phyloP scores from a whole-genome alignment of 2,888 invertebrate species.

The Andrena minutula region DNA sequence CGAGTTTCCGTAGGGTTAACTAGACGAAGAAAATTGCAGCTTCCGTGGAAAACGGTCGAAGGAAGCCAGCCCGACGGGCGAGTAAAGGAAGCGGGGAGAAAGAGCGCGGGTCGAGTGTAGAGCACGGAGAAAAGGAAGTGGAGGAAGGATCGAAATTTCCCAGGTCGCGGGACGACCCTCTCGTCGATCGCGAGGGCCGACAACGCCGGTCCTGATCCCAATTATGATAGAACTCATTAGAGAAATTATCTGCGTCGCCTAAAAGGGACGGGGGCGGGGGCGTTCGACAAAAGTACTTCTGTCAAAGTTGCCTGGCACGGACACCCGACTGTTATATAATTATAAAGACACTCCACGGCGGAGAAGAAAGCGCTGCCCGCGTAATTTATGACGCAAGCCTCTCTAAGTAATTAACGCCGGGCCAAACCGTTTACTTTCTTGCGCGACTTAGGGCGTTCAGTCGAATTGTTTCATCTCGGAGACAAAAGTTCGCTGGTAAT shows the following conservation, averaged over 20 bases:
- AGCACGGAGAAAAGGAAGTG: neutral
- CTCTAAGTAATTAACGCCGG: constrained; percentile 49
- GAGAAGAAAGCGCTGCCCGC: constrained; percentile 18
- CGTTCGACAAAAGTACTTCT: constrained; percentile 42
- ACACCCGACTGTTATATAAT: constrained; percentile 33
- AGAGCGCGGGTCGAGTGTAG: no score
- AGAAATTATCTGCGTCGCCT: constrained; percentile 43
- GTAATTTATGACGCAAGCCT: constrained; percentile 53
- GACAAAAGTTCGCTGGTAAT: neutral
- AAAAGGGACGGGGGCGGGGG: neutral
- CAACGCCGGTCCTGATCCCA: constrained; percentile 25
- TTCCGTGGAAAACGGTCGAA: neutral
- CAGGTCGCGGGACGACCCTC: neutral
- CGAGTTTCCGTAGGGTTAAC: constrained; percentile 11
- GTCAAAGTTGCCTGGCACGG: constrained; percentile 12
- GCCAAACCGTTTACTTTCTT: constrained; percentile 22
- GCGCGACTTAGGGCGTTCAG: constrained; percentile 9
- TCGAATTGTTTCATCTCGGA: constrained; percentile 12
- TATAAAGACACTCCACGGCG: constrained; percentile 25
- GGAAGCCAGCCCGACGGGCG: neutral
- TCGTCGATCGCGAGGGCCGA: constrained; percentile 3
- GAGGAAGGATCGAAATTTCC: neutral
- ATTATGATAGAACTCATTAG: constrained; percentile 53
- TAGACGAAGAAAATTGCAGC: constrained; percentile 16
- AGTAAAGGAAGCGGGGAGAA: neutral